phyloP scores from a whole-genome alignment of 2,888 invertebrate species.

The Leptopilina drosophilae region DNA sequence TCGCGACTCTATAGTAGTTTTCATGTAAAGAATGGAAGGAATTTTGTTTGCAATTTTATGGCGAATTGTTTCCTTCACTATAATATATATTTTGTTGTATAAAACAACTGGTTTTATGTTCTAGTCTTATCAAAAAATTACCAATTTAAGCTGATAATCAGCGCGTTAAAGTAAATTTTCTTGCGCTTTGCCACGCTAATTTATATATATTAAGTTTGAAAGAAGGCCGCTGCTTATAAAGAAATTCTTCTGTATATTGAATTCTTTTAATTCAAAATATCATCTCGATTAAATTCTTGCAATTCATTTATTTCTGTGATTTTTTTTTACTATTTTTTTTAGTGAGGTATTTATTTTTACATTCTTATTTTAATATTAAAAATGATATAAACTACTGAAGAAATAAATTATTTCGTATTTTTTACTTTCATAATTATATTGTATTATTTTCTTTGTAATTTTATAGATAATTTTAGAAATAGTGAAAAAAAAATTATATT shows the following conservation, averaged over 20 bases:
- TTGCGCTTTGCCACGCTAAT: neutral
- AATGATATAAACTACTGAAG: too few species aligned
- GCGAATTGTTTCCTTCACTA: neutral
- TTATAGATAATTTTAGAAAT: too few species aligned
- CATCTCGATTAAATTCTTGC: neutral
- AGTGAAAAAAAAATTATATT: too few species aligned
- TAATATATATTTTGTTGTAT: neutral
- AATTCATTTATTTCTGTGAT: too few species aligned
- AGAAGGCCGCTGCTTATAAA: neutral
- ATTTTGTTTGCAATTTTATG: neutral
- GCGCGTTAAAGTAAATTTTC: slow-evolving; percentile 9
- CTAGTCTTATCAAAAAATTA: neutral
- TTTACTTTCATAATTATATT: too few species aligned
- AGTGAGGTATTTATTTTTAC: too few species aligned
- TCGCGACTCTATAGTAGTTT: neutral
- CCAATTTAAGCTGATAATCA: slow-evolving; percentile 22
- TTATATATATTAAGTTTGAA: neutral
- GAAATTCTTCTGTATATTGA: neutral
- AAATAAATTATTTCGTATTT: too few species aligned
- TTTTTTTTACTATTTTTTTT: too few species aligned
- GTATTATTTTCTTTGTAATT: too few species aligned
- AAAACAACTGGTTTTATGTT: neutral
- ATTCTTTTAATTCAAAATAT: neutral
- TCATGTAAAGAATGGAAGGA: neutral
- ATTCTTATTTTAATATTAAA: too few species aligned